Evolutionary conservation across 1,140 invertebrate genomes (phyloP).

Genomic region (Euura lappo): DNA sequence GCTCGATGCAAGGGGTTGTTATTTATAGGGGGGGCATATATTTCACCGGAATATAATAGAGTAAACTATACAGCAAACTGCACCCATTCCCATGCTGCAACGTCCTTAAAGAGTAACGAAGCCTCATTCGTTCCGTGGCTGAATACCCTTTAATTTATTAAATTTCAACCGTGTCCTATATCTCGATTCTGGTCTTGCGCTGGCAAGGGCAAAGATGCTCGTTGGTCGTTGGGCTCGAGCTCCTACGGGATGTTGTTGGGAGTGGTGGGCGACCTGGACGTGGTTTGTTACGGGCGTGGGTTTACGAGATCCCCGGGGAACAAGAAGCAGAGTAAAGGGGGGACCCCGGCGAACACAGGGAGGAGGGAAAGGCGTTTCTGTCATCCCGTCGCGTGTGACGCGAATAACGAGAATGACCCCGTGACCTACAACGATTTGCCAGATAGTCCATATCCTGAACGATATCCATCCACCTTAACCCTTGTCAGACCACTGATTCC

Average conservation of each 20-base stretch:
- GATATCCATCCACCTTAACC: constrained; percentile 18
- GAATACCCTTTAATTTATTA: no score
- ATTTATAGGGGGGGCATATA: constrained; percentile 41
- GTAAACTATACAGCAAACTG: constrained; percentile 33
- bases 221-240: constrained; percentile 2
- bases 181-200: no score
- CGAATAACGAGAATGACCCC: constrained; percentile 42
- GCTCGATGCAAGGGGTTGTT: constrained; percentile 35
- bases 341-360: constrained; percentile 24
- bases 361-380: constrained; percentile 14
- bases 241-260: constrained; percentile 24
- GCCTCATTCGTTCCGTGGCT: no score
- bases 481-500: neutral
- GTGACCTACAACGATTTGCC: constrained; percentile 34
- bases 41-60: constrained; percentile 45
- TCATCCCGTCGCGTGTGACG: constrained; percentile 41
- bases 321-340: constrained; percentile 34
- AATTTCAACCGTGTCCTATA: no score
- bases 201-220: neutral
- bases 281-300: constrained; percentile 41
- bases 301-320: constrained; percentile 47
- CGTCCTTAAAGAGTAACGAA: constrained; percentile 14
- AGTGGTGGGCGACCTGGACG: constrained; percentile 33
- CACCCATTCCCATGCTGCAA: constrained; percentile 33
- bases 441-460: constrained; percentile 33